Base-by-base conservation (phyloP, 64 coral and sea anemone genomes). In the Porites australiensis region DNA sequence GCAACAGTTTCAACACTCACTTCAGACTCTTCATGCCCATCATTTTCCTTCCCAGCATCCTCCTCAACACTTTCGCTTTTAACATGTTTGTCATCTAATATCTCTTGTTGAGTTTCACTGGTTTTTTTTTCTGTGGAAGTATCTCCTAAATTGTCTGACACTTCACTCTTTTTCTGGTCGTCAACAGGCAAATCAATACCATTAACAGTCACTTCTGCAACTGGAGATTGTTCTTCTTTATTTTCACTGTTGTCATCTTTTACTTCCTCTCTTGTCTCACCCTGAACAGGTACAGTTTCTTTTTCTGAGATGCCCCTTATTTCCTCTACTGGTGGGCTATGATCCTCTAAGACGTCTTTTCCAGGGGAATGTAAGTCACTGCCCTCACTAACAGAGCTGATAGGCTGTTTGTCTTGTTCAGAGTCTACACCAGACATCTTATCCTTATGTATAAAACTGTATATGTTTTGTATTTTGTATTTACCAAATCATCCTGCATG, bases 321-420 rank as follows among this genome's bases (percentile, higher is more conserved):
- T 51, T 14, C 81, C 64, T 84, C 81, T 20, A 65, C 46, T 19
- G 46, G 7, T 16, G 81, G 23, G 12, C 27, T n/a, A 6, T 66
- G 62, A 9, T 84, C 58, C 18, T 52, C 61, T 5, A 4, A 4
- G 10, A n/a, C 47, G 23, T 51, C 81, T 84, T 84, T 84, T 14
- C 44, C 62, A 68, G 81, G 16, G 0, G 47, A 50, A 84, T 23
- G 16, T 52, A 15, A 2, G 18, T 52, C 44, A 48, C 50, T 68
- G 45, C 50, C 80, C 2, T 19, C 80, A 66, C 67, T 51, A 12
- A 84, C 16, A 84, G 81, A 46, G 46, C 81, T 69, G 37, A 84
- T 68, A 13, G 81, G 81, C 44, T 84, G 81, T n/a, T 84, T 84
- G 4, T 84, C 81, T 46, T 68, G 81, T 68, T 84, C 62, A 8